Conservation (phyloP, 2,113 vertebrate species). For the Columba livia region DNA sequence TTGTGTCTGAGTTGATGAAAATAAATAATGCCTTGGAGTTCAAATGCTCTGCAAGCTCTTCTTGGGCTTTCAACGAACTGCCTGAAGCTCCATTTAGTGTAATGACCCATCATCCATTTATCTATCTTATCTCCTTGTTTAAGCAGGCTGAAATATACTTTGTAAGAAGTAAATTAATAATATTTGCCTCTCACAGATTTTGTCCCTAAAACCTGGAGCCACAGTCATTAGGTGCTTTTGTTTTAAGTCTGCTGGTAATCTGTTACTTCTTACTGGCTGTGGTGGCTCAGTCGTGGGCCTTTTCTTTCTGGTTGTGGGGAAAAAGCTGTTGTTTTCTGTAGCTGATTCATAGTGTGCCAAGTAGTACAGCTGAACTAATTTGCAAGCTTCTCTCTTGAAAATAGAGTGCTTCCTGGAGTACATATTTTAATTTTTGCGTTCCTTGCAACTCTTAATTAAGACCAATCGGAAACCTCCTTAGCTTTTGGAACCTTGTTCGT, state of each 20-base stretch:
- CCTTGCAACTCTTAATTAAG: conserved; percentile 22
- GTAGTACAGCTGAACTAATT: conserved; percentile 29
- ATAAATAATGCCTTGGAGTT: not conserved
- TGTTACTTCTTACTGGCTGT: not conserved
- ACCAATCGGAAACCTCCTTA: not conserved
- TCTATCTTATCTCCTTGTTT: not conserved
- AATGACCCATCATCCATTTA: not conserved
- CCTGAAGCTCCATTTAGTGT: not conserved
- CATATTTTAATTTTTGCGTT: conserved; percentile 15
- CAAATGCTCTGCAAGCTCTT: not conserved
- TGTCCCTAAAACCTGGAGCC: not conserved
- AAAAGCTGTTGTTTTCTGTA: conserved; percentile 6
- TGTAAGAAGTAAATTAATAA: not conserved
- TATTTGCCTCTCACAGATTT: not conserved
- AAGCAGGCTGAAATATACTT: not conserved
- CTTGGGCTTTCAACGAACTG: not conserved
- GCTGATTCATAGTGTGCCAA: conserved; percentile 3
- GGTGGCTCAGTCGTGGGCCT: not conserved
- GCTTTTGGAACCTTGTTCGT: not conserved
- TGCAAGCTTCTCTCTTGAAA: conserved; percentile 16
- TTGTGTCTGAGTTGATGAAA: not conserved
- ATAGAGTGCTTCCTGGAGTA: conserved; percentile 22
- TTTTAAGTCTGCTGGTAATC: not conserved
- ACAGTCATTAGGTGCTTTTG: not conserved
- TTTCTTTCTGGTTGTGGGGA: not conserved